Conservation (phyloP, 2,888 invertebrate genomes). For the Lithophane socia region DNA sequence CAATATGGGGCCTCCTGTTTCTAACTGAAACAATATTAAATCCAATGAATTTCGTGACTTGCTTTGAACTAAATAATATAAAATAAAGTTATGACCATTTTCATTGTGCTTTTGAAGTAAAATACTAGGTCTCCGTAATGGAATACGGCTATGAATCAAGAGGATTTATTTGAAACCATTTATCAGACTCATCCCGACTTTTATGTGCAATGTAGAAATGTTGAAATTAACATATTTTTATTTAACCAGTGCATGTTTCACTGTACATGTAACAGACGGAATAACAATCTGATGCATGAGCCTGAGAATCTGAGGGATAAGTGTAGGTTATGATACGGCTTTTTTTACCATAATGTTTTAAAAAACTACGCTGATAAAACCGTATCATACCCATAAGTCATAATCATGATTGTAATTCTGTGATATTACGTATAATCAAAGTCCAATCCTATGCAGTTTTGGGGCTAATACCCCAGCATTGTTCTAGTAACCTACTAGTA, state of each 20-base stretch:
- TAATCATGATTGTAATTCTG: not conserved
- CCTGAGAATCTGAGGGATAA: not conserved
- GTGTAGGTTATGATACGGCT: not conserved
- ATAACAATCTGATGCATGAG: not conserved
- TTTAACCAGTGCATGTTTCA: slow-evolving; percentile 9
- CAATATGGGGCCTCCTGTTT: not conserved
- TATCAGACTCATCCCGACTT: slow-evolving; percentile 54
- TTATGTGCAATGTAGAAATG: slow-evolving; percentile 54
- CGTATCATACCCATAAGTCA: not conserved
- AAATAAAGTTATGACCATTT: slow-evolving; percentile 28
- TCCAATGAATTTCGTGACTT: not conserved
- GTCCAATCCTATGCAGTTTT: not conserved
- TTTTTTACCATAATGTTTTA: too few species aligned
- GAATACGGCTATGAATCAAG: slow-evolving; percentile 55
- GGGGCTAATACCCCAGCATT: slow-evolving; percentile 21
- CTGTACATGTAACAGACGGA: not conserved
- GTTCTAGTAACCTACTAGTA: slow-evolving; percentile 48
- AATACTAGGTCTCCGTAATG: slow-evolving; percentile 50
- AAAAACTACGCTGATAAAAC: not conserved
- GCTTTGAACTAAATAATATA: slow-evolving; percentile 16
- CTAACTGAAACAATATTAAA: slow-evolving; percentile 10
- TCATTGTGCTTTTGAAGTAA: slow-evolving; percentile 41
- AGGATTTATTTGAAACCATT: slow-evolving; percentile 58
- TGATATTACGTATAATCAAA: not conserved
- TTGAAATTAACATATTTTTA: slow-evolving; percentile 42